These are phyloP conservation scores for Eugnorisma glareosa DNA, from an alignment of 2,888 invertebrate genomes.

Conservation along the genomic window DNA sequence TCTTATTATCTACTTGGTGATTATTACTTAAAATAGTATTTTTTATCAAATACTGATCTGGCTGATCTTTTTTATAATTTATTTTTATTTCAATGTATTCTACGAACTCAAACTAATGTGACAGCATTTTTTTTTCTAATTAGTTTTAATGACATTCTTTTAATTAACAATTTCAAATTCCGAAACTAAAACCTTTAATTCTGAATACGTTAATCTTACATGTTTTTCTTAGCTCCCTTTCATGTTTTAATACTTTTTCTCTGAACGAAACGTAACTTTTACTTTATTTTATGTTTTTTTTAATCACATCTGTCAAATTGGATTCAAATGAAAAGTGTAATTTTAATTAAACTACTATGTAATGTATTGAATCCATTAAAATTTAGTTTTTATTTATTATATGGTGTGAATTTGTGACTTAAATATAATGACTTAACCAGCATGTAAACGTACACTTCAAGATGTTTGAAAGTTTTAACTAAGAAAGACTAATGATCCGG, in stretches of 20 bases:
- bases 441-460: not conserved
- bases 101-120: conserved; percentile 9
- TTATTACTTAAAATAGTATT: not conserved
- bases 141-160: conserved; percentile 19
- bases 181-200: conserved; percentile 33
- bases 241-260: conserved; percentile 24
- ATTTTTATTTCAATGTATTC: conserved; percentile 2
- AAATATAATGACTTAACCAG: not conserved
- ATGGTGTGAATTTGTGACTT: not conserved
- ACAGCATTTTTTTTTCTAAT: conserved; percentile 31
- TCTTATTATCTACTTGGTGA: not conserved
- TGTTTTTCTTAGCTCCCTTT: conserved; percentile 25
- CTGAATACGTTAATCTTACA: conserved; percentile 5
- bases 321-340: conserved; percentile 9
- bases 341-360: not conserved
- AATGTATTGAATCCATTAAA: not conserved
- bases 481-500: no score
- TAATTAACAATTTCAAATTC: conserved; percentile 30
- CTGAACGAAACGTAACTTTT: not conserved
- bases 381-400: not conserved
- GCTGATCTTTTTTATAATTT: not conserved
- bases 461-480: not conserved
- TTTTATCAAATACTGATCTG: not conserved
- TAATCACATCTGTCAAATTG: conserved; percentile 16
- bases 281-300: conserved; percentile 17